phyloP scores from a whole-genome alignment of 1,140 invertebrate species.

The Bombus pascuorum region DNA sequence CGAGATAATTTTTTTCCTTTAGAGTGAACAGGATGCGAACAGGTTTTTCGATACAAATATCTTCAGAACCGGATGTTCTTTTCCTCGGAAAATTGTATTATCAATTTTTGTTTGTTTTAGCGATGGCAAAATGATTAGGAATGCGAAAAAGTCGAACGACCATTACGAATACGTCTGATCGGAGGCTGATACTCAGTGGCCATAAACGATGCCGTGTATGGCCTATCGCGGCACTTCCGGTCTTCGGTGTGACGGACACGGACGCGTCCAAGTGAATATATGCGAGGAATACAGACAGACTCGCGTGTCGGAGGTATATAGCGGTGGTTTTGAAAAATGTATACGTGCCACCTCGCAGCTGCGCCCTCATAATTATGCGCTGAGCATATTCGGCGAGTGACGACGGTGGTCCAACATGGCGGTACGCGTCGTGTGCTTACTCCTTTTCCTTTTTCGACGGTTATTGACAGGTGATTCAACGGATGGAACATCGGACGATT shows the following conservation, averaged over 20 bases:
- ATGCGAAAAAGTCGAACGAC: background rate
- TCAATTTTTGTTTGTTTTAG: background rate
- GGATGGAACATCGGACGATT: background rate
- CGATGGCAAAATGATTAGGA: background rate
- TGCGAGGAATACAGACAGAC: conserved; percentile 14
- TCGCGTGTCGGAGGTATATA: conserved; percentile 34
- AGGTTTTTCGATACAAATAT: background rate
- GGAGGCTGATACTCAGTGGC: background rate
- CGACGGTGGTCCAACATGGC: conserved; percentile 49
- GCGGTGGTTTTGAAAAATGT: conserved; percentile 56
- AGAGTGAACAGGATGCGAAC: too few species aligned
- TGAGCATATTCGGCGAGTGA: conserved; percentile 50
- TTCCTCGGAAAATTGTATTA: background rate
- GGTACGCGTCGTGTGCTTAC: conserved; percentile 13
- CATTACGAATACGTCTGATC: conserved; percentile 1
- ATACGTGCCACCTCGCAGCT: conserved; percentile 60
- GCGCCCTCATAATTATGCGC: conserved; percentile 61
- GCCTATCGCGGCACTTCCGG: conserved; percentile 37
- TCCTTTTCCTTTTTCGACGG: conserved; percentile 37
- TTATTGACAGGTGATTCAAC: conserved; percentile 43
- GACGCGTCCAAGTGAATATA: background rate
- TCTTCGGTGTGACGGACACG: background rate
- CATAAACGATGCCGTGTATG: conserved; percentile 22
- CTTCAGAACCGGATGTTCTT: background rate
- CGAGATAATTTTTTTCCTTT: too few species aligned